Percentiles rank a stretch among this genome's conserved stretches.
Evolutionary conservation across 2,113 vertebrate genomes (phyloP).

Genomic region (Phylloscopus whistleri): DNA sequence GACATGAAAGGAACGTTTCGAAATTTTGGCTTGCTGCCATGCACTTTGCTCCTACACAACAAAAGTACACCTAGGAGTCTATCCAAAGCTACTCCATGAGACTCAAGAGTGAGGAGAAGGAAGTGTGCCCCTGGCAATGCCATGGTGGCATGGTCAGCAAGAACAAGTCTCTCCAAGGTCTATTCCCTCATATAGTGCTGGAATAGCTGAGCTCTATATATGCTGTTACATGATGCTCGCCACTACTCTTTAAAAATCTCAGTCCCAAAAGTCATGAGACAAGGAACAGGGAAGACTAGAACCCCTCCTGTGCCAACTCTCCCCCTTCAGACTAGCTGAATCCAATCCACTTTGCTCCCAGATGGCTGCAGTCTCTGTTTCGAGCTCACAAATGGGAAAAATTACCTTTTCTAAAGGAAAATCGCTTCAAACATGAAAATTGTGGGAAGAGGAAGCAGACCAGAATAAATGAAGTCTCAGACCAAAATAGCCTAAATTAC

Average conservation of each 20-base stretch:
- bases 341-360: neutral
- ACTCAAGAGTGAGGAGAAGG: neutral
- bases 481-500: neutral
- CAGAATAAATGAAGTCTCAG: neutral
- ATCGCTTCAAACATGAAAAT: neutral
- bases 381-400: neutral
- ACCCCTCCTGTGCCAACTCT: neutral
- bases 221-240: neutral
- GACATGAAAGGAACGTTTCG: neutral
- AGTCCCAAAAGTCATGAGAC: neutral
- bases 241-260: neutral
- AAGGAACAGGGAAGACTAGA: neutral
- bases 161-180: neutral
- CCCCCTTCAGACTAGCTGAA: neutral
- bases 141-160: neutral
- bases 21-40: neutral
- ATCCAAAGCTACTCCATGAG: neutral
- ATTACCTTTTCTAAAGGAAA: neutral
- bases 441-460: neutral
- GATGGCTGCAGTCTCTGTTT: neutral
- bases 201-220: neutral
- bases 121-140: neutral
- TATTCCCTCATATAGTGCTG: rapidly evolving
- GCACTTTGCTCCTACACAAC: neutral
- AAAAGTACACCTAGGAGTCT: neutral